Base-by-base conservation (phyloP, 2,888 invertebrate genomes). In the Acanthacorydalis orientalis region DNA sequence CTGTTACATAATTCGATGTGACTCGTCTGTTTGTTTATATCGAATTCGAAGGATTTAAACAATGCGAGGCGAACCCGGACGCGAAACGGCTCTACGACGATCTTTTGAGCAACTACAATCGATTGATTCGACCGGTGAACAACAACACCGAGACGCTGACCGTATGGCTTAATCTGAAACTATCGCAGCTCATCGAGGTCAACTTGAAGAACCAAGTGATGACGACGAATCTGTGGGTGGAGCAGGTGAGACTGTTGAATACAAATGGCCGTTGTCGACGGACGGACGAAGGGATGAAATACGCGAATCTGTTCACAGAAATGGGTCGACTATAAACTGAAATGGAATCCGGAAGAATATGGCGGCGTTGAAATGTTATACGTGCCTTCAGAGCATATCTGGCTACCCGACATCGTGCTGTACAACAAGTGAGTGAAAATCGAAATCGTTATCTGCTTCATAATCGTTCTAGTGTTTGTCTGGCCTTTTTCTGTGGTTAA, bases 71-170 rank as follows among this genome's bases (percentile, higher is more conserved):
- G 0, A 93, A 92, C 67, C 91, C 92, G 11, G 90, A 92, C 59
- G 89, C 95, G 0, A 93, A 95, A 63, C 74, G 96, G 23, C 77
- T 97, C 0, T 97, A 95, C 63, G 95, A 97, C 64, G 95, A 97
- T 64, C 74, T 97, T 46, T 75, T 98, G 43, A 88, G 89, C 59
- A 91, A 93, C 68, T 96, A 96, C 65, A 97, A 97, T 66, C 78
- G 93, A 41, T 74, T 96, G 46, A 95, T 95, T 51, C 73, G 96
- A 48, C 96, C 96, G 0, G 95, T 95, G 42, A 80, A 81, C 32
- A 93, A 95, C 64, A 90, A 91, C 59, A 85, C 83, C 1, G 91
- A 95, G 62, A 91, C 90, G 15, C 70, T 97, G 44, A 90, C 88
- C 0, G 95, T 97, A 43, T 80, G 85, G 69, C 72, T 98, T 48